phyloP scores from a whole-genome alignment of 1,140 invertebrate species.

The Drosophila jambulina region DNA sequence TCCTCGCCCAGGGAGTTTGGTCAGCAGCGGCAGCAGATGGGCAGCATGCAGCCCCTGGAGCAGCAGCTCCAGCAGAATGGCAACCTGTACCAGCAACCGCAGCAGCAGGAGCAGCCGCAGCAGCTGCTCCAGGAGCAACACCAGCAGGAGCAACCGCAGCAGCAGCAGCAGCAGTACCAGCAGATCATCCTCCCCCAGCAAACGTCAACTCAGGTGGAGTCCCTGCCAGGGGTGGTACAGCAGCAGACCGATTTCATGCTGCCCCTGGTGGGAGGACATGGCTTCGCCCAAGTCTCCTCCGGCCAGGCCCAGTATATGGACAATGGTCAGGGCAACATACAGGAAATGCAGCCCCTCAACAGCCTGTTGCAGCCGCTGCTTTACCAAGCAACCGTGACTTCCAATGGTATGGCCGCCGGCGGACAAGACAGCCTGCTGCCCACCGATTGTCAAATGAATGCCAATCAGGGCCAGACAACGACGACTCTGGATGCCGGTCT shows the following conservation, averaged over 20 bases:
- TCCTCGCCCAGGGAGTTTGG: constrained; percentile 93
- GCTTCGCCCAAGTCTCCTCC: constrained; percentile 40
- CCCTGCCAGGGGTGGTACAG: constrained; percentile 20
- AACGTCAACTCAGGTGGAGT: constrained; percentile 23
- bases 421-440: constrained; percentile 31
- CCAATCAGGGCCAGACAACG: constrained; percentile 37
- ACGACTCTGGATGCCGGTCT: constrained; percentile 45
- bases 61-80: constrained; percentile 27
- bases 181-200: constrained; percentile 40
- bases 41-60: constrained; percentile 40
- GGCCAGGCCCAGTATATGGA: constrained; percentile 62
- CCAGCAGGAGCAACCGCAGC: constrained; percentile 27
- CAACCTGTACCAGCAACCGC: constrained; percentile 41
- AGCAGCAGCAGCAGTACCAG: constrained; percentile 24
- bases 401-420: constrained; percentile 25
- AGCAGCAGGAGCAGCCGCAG: constrained; percentile 28
- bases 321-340: constrained; percentile 43
- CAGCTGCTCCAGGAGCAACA: constrained; percentile 16
- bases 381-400: constrained; percentile 16
- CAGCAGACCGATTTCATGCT: constrained; percentile 65
- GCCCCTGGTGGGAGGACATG: constrained; percentile 48
- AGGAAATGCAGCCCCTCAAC: constrained; percentile 61
- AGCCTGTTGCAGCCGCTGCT: constrained; percentile 68
- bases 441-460: constrained; percentile 40
- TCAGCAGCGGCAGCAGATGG: constrained; percentile 80